Percentiles rank a stretch among this genome's conserved stretches.
These are phyloP conservation scores for Clanis bilineata DNA, from an alignment of 2,888 invertebrate genomes.

Conservation along the genomic window DNA sequence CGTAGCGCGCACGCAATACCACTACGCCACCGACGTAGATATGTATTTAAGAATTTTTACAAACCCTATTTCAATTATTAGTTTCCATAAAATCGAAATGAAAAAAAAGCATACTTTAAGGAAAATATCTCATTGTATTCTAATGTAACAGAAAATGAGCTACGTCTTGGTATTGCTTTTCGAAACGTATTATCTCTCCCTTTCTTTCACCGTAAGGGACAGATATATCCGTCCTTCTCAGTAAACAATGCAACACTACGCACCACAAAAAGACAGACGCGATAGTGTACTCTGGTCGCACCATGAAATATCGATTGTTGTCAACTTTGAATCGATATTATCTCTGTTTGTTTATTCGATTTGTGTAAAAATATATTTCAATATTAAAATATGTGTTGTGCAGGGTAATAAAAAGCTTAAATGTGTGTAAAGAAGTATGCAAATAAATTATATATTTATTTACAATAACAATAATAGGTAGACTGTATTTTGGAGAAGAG, in stretches of 20 bases:
- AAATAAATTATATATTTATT: too few relatives aligned
- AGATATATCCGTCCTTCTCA: constrained; percentile 59
- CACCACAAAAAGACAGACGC: constrained; percentile 68
- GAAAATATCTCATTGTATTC: constrained; percentile 54
- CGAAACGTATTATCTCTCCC: constrained; percentile 41
- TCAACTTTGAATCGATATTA: constrained; percentile 32
- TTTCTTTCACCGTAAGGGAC: constrained; percentile 36
- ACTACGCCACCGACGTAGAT: too few relatives aligned
- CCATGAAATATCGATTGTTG: constrained; percentile 43
- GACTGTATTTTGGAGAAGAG: too few relatives aligned
- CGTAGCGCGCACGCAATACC: too few relatives aligned
- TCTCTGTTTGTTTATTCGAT: constrained; percentile 24
- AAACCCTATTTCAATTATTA: neutral
- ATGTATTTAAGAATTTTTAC: too few relatives aligned
- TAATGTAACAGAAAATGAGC: constrained; percentile 58
- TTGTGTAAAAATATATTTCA: neutral
- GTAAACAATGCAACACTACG: constrained; percentile 77
- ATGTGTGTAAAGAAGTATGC: too few relatives aligned
- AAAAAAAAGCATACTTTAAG: constrained; percentile 41
- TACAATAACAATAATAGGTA: too few relatives aligned
- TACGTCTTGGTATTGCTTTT: constrained; percentile 41
- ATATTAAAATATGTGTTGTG: neutral
- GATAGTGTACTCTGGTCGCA: constrained; percentile 50
- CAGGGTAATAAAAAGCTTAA: too few relatives aligned
- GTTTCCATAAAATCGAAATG: constrained; percentile 15